Evolutionary conservation across 2,113 vertebrate genomes (phyloP), one percentile per base, ranked within the genome.

Genomic region (Paramisgurnus dabryanus): DNA sequence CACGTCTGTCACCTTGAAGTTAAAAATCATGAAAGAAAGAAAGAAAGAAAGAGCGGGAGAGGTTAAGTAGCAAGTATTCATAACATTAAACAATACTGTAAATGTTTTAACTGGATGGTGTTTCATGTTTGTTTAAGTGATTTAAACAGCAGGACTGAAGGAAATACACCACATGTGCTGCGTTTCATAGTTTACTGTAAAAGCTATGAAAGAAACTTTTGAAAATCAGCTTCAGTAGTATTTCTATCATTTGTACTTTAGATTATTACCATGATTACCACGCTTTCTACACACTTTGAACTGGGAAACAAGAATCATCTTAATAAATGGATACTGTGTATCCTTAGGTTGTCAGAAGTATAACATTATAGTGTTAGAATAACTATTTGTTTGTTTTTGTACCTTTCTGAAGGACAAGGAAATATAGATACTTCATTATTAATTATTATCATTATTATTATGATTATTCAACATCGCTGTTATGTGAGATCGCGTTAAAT

Each of bases 271-370:
- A 86, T 87, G 85, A 87, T 90, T 86, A 85, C 85, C 82, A 87
- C 90, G 86, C 84, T 92, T 93, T 92, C 86, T 91, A 92, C 87
- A 90, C 90, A 93, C 87, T 84, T 91, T 89, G 65, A 95, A 92
- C 95, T 94, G 94, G 94, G 93, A 95, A 96, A 95, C 95, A 93
- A 95, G 94, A 92, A 96, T 96, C 92, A 92, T 93, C 94, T 91
- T 92, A 93, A 94, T 93, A 94, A 94, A 94, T 98, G 97, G 98
- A 99, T 99, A 99, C 98, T 80, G 93, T 99, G 98, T 99, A 99
- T 99, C 98, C 96, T 96, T 94, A 94, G 93, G 90, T 96, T 96
- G 95, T 92, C 93, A 94, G 95, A 91, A 92, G 95, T 27, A 93
- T 94, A 95, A 95, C 93, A 95, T 95, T 63, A 94, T 95, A 89